Evolutionary conservation across 2,113 vertebrate species (phyloP), one percentile per base, ranked within the genome.

Genomic region (Ochotona princeps): DNA sequence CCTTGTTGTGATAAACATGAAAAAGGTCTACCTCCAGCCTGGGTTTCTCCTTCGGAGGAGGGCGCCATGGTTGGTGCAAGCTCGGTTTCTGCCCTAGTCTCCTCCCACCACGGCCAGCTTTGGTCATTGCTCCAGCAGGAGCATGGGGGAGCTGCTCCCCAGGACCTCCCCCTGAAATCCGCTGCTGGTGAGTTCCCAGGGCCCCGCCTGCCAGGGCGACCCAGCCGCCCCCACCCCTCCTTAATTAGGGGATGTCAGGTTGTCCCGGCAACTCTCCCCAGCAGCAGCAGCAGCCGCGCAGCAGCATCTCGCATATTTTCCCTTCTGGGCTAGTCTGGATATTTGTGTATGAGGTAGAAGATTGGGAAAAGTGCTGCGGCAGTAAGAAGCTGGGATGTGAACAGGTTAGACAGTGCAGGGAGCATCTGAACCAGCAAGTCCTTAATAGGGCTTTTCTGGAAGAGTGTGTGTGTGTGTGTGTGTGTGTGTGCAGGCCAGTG

Each of bases 261-360:
- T 98, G 98, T 99, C 98, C 98, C 98, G 98, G 98, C 97, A 98
- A 99, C 98, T 97, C 97, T 95, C 98, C 96, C 92, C 97, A 67
- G 96, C 95, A 86, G 92, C 97, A 69, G 96, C 95, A 85, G 83
- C 96, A 95, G 90, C 96, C 96, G 89, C 96, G 89, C 38, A 44
- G 38, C 38, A 44, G 38, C 38, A 44, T 44, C 38, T 44, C 38
- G 99, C 98, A 96, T 97, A 97, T 98, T 98, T 98, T 98, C 92
- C 97, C 83, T 83, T 96, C 94, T 93, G 97, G 95, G 95, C 95
- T 92, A 28, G 92, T 97, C 98, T 98, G 98, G 98, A 97, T 99
- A 98, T 98, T 99, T 72, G 95, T 92, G 95, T 93, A 1, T 70
- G 54, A 92, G 96, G 95, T 91, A 96, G 95, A 95, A 85, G 96